Conservation (phyloP, 2,888 invertebrate genomes). For the Thymelicus lineola region DNA sequence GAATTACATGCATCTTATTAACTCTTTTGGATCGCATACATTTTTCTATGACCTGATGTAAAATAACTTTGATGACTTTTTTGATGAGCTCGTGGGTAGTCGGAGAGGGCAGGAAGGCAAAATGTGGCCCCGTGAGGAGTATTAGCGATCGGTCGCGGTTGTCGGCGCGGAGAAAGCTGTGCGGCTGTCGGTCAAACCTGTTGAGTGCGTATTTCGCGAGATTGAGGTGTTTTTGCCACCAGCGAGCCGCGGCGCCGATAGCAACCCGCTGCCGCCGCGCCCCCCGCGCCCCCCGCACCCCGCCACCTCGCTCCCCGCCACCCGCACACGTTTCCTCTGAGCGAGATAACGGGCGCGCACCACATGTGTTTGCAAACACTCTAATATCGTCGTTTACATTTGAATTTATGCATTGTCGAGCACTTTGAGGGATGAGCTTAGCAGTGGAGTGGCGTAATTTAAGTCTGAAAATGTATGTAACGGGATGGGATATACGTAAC, state of each 20-base stretch:
- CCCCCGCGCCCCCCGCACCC: neutral
- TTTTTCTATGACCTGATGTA: neutral
- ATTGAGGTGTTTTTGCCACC: constrained; percentile 38
- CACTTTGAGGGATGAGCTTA: neutral
- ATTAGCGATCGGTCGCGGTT: constrained; percentile 13
- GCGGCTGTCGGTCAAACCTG: constrained; percentile 24
- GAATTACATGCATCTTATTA: neutral
- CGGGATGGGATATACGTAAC: too few species aligned
- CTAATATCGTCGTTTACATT: constrained; percentile 9
- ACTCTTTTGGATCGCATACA: neutral
- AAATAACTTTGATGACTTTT: neutral
- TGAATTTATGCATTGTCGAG: constrained; percentile 2
- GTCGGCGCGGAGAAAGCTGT: constrained; percentile 28
- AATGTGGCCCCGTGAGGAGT: neutral
- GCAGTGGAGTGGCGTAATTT: neutral
- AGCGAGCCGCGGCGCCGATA: constrained; percentile 19
- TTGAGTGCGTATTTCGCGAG: constrained; percentile 14
- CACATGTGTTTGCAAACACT: constrained; percentile 12
- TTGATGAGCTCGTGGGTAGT: neutral
- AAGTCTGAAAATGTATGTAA: neutral
- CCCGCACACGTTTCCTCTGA: constrained; percentile 22
- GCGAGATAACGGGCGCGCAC: constrained; percentile 19
- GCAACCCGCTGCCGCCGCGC: constrained; percentile 6
- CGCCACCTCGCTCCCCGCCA: neutral
- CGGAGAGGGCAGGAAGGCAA: neutral